Evolutionary conservation across 2,113 vertebrate genomes (phyloP).

Genomic region (Probosciger aterrimus): DNA sequence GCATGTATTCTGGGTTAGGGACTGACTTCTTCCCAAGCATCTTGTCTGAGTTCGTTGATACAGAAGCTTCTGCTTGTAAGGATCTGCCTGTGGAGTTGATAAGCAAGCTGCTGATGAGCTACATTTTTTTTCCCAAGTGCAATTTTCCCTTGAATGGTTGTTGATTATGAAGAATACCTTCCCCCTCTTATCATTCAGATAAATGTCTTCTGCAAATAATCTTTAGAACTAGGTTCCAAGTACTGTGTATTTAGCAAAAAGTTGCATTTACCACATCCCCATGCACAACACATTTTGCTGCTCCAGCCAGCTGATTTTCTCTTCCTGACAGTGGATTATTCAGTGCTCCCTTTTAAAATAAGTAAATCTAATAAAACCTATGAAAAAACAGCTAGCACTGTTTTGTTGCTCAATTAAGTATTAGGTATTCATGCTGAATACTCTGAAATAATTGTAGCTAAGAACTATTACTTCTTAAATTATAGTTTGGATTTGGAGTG

Average conservation of each 20-base stretch:
- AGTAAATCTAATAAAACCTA: background rate
- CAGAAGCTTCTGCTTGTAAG: background rate
- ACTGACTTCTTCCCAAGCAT: background rate
- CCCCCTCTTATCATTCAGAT: background rate
- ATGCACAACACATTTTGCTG: constrained; percentile 16
- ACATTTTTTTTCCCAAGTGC: constrained; percentile 17
- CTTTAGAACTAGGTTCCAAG: constrained; percentile 3
- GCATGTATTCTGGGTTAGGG: background rate
- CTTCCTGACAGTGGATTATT: background rate
- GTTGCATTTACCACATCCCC: background rate
- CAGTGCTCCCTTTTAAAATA: background rate
- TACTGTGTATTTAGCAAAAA: constrained; percentile 24
- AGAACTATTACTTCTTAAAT: background rate
- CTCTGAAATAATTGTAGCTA: background rate
- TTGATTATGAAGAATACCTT: constrained; percentile 60
- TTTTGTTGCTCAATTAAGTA: background rate
- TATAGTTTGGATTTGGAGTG: background rate
- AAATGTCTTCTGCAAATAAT: constrained; percentile 44
- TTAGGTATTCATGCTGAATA: background rate
- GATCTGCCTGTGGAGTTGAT: constrained; percentile 32
- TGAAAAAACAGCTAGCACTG: background rate
- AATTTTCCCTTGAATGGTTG: constrained; percentile 64
- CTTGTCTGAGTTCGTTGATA: background rate
- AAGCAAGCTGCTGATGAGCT: constrained; percentile 50
- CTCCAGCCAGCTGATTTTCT: background rate